Evolutionary conservation across 2,113 vertebrate genomes (phyloP), one percentile per base, ranked within the genome.

Genomic region (Lampris incognitus): DNA sequence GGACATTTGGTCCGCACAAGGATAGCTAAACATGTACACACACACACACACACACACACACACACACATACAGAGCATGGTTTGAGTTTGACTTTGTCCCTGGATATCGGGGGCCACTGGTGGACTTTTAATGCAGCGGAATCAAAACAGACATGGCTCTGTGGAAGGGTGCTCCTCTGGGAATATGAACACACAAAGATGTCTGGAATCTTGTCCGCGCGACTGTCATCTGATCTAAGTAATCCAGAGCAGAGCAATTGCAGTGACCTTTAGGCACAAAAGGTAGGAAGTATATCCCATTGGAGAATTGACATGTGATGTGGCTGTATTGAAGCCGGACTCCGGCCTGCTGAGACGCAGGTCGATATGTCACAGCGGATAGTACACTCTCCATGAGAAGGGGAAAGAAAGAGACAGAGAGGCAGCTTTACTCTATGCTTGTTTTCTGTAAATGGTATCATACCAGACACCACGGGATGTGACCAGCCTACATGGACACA

Each of bases 331-430:
- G 85, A 93, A 84, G 79, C 42, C 9, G 63, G 85, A 78, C 80
- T 62, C 67, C 58, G 69, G 80, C 72, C 77, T 61, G 84, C 87
- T 82, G 88, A 51, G 80, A 79, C 82, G 74, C 70, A 10, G 75
- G 85, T 92, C 82, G 74, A 92, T 91, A 87, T 83, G 85, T 86
- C 85, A 83, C 79, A 73, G 73, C 52, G 60, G 55, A 83, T 83
- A 69, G 61, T 67, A 75, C 76, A 50, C 70, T 89, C 76, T 81
- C n/a, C 69, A 36, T 5, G 1, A 68, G 39, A 60, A 72, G 76
- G 52, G 73, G 52, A 42, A 83, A 72, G 78, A 83, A 74, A 77
- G 79, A 73, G 86, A 85, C 84, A 73, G 71, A 68, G 36, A 57
- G 77, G 72, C 37, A 49, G 39, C 41, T 69, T 54, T 70, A 37